Evolutionary conservation across 2,888 invertebrate genomes (phyloP), one percentile per base, ranked within the genome.

Genomic region (Tinea pellionella): DNA sequence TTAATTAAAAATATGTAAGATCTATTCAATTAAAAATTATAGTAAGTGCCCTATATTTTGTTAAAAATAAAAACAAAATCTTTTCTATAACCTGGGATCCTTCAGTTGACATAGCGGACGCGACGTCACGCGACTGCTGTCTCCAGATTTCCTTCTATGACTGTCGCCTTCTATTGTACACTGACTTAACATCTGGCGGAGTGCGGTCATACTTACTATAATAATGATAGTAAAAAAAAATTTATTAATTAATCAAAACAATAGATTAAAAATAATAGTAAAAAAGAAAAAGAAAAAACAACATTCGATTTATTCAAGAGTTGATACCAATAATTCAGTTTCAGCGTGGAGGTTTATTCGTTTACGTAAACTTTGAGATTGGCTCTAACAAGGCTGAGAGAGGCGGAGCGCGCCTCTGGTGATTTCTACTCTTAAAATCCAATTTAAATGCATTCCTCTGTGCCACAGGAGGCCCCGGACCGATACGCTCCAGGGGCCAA

Each of bases 391-490:
- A 85, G 86, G 80, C 81, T 74, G 73, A 71, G 74, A 75, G 75
- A 77, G 77, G 78, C 77, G 75, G 76, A 70, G 78, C 71, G 75
- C 70, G 71, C 78, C 47, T 75, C 72, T 78, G 79, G 83, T 84
- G 86, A 86, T 87, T 87, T 85, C 85, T 83, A 81, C 84, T 86
- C 87, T 86, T 87, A 87, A 86, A 87, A 86, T 85, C 86, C 86
- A 86, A 87, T 87, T 87, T 87, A 87, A 87, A 87, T 87, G 87
- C 86, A 87, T 87, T 87, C 86, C 87, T 85, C 84, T 84, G 85
- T 78, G 84, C 82, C 86, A 75, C 85, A 81, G 83, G 80, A 81
- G 80, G 76, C 75, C 69, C 73, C 76, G 75, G 59, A 19, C 74
- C 84, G 84, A 85, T 86, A 84, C 83, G 78, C 85, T 80, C 80